Evolutionary conservation across 1,140 invertebrate genomes (phyloP).

Genomic region (Drosophila tristis): DNA sequence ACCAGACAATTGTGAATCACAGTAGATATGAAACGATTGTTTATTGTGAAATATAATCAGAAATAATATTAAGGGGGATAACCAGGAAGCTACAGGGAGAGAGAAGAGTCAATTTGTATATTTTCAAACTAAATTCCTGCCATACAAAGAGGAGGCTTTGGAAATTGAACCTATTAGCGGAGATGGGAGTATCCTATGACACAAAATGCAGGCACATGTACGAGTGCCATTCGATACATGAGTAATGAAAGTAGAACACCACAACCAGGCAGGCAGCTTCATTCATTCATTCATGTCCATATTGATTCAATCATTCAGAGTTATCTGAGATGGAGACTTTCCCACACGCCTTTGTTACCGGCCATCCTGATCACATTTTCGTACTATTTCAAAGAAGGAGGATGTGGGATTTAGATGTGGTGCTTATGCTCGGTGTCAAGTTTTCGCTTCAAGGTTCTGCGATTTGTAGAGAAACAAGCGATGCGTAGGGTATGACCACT

Average conservation of each 20-base stretch:
- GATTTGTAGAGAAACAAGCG: constrained; percentile 27
- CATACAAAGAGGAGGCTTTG: too few relatives aligned
- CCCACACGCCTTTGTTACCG: not conserved
- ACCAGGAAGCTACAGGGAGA: not conserved
- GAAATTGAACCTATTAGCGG: too few relatives aligned
- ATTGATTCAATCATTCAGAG: too few relatives aligned
- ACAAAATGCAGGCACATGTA: too few relatives aligned
- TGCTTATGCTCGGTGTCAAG: constrained; percentile 25
- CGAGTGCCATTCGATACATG: not conserved
- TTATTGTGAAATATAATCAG: constrained; percentile 37
- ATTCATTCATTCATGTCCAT: not conserved
- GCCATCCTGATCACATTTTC: constrained; percentile 28
- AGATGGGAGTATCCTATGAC: too few relatives aligned
- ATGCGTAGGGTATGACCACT: constrained; percentile 18
- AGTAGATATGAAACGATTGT: constrained; percentile 35
- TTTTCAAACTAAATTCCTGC: too few relatives aligned
- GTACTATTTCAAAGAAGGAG: constrained; percentile 26
- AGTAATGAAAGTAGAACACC: not conserved
- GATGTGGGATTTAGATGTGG: constrained; percentile 6
- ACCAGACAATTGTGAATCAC: constrained; percentile 44
- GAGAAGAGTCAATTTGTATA: too few relatives aligned
- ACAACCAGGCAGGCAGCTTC: too few relatives aligned
- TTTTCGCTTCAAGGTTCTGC: constrained; percentile 48
- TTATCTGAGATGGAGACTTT: constrained; percentile 19
- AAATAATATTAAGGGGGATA: constrained; percentile 17